Evolutionary conservation across 2,888 invertebrate genomes (phyloP).

Genomic region (Minunthozetes semirufus): DNA sequence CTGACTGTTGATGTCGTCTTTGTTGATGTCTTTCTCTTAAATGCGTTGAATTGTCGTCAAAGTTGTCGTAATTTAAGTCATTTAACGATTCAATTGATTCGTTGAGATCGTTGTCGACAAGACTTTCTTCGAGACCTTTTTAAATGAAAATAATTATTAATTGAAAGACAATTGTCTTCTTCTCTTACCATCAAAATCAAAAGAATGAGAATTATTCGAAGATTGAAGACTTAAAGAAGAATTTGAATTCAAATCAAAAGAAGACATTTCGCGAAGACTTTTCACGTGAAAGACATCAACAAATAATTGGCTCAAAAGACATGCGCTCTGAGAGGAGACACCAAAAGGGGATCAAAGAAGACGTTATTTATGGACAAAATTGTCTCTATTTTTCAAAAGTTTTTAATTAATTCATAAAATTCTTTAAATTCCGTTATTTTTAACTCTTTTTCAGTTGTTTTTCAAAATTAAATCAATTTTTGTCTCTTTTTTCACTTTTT

Average conservation of each 20-base stretch:
- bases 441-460: too few species aligned
- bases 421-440: too few species aligned
- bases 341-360: too few species aligned
- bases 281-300: neutral
- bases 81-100: slow-evolving; percentile 2
- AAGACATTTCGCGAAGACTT: neutral
- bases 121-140: slow-evolving; percentile 31
- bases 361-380: too few species aligned
- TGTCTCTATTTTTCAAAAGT: too few species aligned
- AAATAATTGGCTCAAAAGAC: neutral
- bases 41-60: neutral
- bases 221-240: neutral
- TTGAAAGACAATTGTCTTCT: neutral
- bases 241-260: neutral
- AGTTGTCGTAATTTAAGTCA: slow-evolving; percentile 6
- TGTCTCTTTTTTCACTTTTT: too few species aligned
- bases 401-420: too few species aligned
- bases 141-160: neutral
- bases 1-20: neutral
- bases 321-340: neutral
- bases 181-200: slow-evolving; percentile 1
- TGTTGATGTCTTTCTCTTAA: too few species aligned
- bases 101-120: slow-evolving; percentile 32
- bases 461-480: too few species aligned
- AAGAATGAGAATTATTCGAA: neutral